A percentile compares a stretch with the other conserved stretches of the same genome.
Conservation (phyloP, 1,140 invertebrate species). For the Drepana arcuata region DNA sequence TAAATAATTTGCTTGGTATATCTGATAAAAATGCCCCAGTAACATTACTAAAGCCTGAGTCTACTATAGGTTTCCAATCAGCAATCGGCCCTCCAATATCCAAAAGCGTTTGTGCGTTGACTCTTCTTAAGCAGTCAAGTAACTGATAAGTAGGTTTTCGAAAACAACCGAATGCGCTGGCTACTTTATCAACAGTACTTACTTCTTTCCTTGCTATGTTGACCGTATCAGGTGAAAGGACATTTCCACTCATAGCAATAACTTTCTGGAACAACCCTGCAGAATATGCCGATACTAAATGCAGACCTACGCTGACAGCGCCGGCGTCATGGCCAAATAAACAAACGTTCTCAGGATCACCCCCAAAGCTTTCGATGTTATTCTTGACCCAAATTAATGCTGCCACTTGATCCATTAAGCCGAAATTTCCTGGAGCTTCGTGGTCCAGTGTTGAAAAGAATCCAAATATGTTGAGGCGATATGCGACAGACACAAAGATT, state of each 20-base stretch:
- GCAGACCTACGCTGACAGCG: constrained; percentile 80
- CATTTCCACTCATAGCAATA: constrained; percentile 81
- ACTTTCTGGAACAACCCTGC: constrained; percentile 60
- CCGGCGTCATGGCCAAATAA: constrained; percentile 91
- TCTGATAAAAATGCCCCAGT: constrained; percentile 78
- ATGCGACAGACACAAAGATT: constrained; percentile 84
- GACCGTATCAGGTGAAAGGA: constrained; percentile 73
- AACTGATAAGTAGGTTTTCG: constrained; percentile 75
- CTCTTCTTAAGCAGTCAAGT: constrained; percentile 78
- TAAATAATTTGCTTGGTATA: constrained; percentile 75
- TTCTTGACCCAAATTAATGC: constrained; percentile 89
- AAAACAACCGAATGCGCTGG: constrained; percentile 77
- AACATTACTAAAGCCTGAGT: constrained; percentile 78
- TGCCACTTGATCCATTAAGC: constrained; percentile 91
- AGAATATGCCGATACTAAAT: constrained; percentile 59
- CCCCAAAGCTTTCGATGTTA: constrained; percentile 90
- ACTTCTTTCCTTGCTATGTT: constrained; percentile 69
- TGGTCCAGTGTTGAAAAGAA: constrained; percentile 89
- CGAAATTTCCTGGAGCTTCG: constrained; percentile 91
- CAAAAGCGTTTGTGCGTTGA: constrained; percentile 73
- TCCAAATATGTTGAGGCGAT: constrained; percentile 89
- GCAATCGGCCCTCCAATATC: constrained; percentile 75
- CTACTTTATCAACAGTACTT: constrained; percentile 73
- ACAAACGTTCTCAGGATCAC: constrained; percentile 86
- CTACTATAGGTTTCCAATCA: constrained; percentile 84